Evolutionary conservation across 2,113 vertebrate genomes (phyloP).

Genomic region (Pongo abelii): DNA sequence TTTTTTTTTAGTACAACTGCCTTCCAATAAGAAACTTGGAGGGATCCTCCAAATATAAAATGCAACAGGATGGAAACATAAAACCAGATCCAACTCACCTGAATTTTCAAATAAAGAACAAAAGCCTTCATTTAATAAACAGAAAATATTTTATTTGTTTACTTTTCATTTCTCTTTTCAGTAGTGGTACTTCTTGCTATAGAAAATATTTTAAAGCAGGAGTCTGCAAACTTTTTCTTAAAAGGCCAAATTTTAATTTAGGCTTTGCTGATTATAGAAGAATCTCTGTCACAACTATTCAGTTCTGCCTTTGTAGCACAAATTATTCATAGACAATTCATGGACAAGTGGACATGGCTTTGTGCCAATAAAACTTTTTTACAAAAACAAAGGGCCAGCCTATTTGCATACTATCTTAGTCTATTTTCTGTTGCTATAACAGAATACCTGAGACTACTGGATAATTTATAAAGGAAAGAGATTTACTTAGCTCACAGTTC

Average conservation of each 20-base stretch:
- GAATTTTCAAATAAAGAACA: conserved; percentile 32
- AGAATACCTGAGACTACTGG: neutral
- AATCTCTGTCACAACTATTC: neutral
- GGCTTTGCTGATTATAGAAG: neutral
- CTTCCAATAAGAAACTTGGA: neutral
- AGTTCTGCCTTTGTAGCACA: neutral
- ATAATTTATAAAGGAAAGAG: neutral
- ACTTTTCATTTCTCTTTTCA: no score
- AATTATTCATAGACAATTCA: neutral
- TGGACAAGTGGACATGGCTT: neutral
- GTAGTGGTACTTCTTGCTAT: neutral
- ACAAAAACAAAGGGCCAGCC: neutral
- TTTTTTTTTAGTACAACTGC: neutral
- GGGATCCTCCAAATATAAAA: neutral
- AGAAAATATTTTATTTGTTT: neutral
- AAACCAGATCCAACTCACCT: neutral
- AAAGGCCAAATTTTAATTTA: neutral
- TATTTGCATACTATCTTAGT: neutral
- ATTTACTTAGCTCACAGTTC: neutral
- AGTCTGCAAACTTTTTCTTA: neutral
- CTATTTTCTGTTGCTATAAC: neutral
- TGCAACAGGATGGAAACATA: neutral
- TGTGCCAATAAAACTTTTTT: conserved; percentile 57
- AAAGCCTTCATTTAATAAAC: neutral
- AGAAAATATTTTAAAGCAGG: conserved; percentile 14